Evolutionary conservation across 2,113 vertebrate species (phyloP).

Genomic region (Nanger granti): DNA sequence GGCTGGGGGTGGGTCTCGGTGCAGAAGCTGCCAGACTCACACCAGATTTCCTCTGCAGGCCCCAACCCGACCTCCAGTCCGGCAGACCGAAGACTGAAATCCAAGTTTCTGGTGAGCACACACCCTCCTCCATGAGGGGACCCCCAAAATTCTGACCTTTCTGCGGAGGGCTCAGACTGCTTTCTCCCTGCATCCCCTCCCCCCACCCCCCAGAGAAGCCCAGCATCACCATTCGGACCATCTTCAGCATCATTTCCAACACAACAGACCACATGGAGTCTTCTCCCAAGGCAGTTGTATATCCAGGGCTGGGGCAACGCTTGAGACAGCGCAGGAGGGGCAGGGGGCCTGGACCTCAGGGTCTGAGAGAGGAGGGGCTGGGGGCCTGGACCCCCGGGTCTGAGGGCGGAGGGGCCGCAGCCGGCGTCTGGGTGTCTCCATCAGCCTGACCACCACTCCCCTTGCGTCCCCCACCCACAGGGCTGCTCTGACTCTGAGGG

Average conservation of each 20-base stretch:
- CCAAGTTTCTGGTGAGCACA: conserved; percentile 18
- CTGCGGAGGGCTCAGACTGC: background rate
- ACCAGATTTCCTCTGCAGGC: background rate
- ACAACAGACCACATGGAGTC: background rate
- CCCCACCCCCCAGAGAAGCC: background rate
- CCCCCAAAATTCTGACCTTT: fast-evolving
- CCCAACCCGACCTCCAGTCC: fast-evolving
- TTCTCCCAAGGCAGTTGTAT: background rate
- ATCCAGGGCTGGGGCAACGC: background rate
- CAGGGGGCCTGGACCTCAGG: fast-evolving
- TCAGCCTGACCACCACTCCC: background rate
- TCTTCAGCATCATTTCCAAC: conserved; percentile 56
- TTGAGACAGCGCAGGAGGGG: background rate
- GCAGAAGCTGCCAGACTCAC: background rate
- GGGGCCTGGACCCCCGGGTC: background rate
- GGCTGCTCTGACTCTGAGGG: background rate
- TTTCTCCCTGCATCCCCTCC: background rate
- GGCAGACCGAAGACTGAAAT: background rate
- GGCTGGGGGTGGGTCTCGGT: fast-evolving
- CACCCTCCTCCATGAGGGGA: fast-evolving
- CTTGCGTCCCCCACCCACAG: background rate
- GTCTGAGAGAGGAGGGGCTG: background rate
- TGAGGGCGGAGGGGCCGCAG: background rate
- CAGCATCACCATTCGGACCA: conserved; percentile 54
- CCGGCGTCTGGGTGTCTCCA: background rate